Percentiles rank a stretch among this genome's conserved stretches.
These are phyloP conservation scores for Melinopterus prodromus DNA, from an alignment of 2,888 invertebrate genomes.

Conservation along the genomic window DNA sequence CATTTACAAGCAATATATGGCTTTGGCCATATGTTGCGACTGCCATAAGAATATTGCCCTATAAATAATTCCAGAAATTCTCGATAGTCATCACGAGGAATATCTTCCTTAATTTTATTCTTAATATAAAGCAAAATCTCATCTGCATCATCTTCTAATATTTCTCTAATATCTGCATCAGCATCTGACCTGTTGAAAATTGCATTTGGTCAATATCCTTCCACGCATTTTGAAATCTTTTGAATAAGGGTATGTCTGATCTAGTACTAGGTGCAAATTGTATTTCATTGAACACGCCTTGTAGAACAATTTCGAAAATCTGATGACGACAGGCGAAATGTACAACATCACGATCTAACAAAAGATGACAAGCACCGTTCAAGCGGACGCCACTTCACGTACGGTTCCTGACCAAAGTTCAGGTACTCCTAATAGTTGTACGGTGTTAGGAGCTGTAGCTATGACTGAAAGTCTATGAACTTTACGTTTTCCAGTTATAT, in stretches of 20 bases:
- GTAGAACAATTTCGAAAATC: conserved; percentile 17
- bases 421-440: conserved; percentile 45
- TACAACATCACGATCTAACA: conserved; percentile 31
- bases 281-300: too few relatives aligned
- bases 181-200: background rate
- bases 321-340: conserved; percentile 26
- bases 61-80: background rate
- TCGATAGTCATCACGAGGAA: conserved; percentile 11
- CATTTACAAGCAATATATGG: conserved; percentile 15
- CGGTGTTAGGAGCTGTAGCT: conserved; percentile 40
- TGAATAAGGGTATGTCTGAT: conserved; percentile 20
- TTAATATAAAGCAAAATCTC: background rate
- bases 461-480: conserved; percentile 46
- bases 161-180: conserved; percentile 4
- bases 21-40: conserved; percentile 14
- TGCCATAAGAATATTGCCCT: conserved; percentile 13
- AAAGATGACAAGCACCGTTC: conserved; percentile 23
- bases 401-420: conserved; percentile 39
- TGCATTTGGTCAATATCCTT: conserved; percentile 15
- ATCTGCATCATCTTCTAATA: conserved; percentile 15
- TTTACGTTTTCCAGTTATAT: conserved; percentile 38
- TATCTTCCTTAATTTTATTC: conserved; percentile 10
- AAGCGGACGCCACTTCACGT: conserved; percentile 37
- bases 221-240: conserved; percentile 23
- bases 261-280: background rate